Evolutionary conservation across 2,888 invertebrate species (phyloP), one percentile per base, ranked within the genome.

Genomic region (Piscicola geometra): DNA sequence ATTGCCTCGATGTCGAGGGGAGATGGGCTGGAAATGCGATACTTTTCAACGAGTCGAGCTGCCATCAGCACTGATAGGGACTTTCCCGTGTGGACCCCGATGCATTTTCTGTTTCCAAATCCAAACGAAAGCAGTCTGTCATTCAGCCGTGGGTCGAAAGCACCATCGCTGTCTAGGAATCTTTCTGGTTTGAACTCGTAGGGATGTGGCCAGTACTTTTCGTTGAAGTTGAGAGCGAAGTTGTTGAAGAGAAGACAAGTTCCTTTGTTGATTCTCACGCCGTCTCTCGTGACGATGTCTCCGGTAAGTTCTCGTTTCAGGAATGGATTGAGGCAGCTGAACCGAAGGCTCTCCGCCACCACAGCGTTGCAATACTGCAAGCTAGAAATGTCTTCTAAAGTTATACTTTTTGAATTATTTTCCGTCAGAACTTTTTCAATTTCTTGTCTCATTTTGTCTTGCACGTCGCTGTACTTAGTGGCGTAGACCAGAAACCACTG

Each of bases 81-180:
- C 32, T 50, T 64, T 1, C 77, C 77, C 15, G 75, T 71, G 47
- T 56, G 41, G 41, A 77, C 76, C 2, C 76, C 77, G 35, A 77
- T 77, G 64, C 77, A 77, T 21, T 72, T 56, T 30, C 77, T 35
- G 52, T 72, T 72, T 32, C 77, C 77, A 41, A 77, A 77, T n/a
- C 77, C 77, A 64, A 76, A 77, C 21, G 77, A 70, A n/a, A 77
- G 52, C 18, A 77, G 52, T 15, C 36, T 35, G 21, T 77, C 69
- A 9, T 67, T 33, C 50, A 41, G 25, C 21, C 30, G 28, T 25
- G 30, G 12, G 72, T 77, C 76, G 36, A 76, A 72, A 25, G n/a
- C 36, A 21, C 76, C 72, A 15, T 52, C 56, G 35, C 52, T 25
- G 41, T 41, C 47, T 1, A 77, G 68, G 50, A 77, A 77, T n/a